Evolutionary conservation across 2,888 invertebrate genomes (phyloP).

Genomic region (Tridacna gigas): DNA sequence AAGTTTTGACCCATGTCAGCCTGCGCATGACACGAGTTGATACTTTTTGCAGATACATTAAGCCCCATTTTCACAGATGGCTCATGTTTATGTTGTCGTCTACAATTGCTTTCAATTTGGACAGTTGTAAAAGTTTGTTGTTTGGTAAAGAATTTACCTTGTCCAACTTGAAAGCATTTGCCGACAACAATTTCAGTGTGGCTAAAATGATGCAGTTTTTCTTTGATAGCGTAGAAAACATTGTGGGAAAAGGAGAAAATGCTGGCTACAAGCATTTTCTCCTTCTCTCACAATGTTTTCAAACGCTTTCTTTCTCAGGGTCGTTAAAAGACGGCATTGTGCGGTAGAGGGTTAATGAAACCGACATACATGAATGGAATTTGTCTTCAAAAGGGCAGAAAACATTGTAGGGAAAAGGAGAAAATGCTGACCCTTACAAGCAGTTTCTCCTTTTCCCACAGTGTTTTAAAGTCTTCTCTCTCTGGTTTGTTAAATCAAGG

Average conservation of each 20-base stretch:
- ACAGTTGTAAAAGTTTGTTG: no score
- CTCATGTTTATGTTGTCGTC: no score
- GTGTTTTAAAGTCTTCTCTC: neutral
- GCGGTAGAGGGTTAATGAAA: neutral
- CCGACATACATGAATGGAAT: neutral
- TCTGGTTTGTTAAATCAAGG: neutral
- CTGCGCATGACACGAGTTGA: no score
- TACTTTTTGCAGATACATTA: no score
- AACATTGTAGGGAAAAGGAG: neutral
- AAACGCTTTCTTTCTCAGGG: neutral
- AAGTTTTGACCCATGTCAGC: no score
- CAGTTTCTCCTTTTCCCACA: neutral
- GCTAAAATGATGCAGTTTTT: no score
- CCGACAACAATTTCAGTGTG: no score
- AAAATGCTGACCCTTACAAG: neutral
- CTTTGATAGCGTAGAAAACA: neutral
- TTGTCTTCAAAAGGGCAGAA: neutral
- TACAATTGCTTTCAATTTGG: no score
- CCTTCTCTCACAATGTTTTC: constrained; percentile 5
- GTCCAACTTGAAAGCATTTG: no score
- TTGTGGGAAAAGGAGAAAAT: constrained; percentile 6
- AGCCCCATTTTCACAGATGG: no score
- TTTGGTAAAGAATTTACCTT: no score
- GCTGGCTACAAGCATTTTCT: neutral
- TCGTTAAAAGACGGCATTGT: neutral